Conservation (phyloP, 1,140 invertebrate genomes). For the Temnothorax nylanderi region DNA sequence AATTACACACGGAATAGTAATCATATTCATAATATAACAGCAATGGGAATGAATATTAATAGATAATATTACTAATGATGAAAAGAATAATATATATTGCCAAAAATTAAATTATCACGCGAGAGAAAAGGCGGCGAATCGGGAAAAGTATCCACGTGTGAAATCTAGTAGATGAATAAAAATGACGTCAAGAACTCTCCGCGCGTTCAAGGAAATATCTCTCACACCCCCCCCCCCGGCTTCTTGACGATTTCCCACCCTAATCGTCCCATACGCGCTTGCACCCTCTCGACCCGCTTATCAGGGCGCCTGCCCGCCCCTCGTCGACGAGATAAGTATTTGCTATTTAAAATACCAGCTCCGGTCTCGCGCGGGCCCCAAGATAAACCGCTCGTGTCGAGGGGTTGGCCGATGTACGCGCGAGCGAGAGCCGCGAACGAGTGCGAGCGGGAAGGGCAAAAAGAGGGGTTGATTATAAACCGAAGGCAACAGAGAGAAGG, state of each 20-base stretch:
- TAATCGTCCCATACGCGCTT: slow-evolving; percentile 64
- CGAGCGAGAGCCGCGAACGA: slow-evolving; percentile 17
- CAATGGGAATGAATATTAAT: slow-evolving; percentile 9
- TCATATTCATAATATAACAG: slow-evolving; percentile 17
- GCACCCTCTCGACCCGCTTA: slow-evolving; percentile 68
- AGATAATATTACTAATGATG: slow-evolving; percentile 23
- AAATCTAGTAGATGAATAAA: neutral
- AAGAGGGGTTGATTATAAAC: slow-evolving; percentile 74
- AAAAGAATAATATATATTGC: neutral
- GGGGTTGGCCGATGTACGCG: slow-evolving; percentile 58
- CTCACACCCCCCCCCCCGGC: neutral
- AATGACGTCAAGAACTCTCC: slow-evolving; percentile 14
- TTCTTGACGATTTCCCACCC: slow-evolving; percentile 52
- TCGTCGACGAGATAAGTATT: slow-evolving; percentile 82
- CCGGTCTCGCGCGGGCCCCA: slow-evolving; percentile 70
- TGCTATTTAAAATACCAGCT: slow-evolving; percentile 85
- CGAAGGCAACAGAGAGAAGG: slow-evolving; percentile 70
- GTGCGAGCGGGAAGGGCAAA: slow-evolving; percentile 58
- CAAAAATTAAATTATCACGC: neutral
- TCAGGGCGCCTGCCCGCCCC: slow-evolving; percentile 57
- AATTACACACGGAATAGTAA: slow-evolving; percentile 7
- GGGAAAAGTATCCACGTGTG: neutral
- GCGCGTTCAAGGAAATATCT: slow-evolving; percentile 25
- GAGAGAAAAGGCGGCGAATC: neutral
- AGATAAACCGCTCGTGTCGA: slow-evolving; percentile 83